Evolutionary conservation across 2,113 vertebrate genomes (phyloP).

Genomic region (Cheilinus undulatus): DNA sequence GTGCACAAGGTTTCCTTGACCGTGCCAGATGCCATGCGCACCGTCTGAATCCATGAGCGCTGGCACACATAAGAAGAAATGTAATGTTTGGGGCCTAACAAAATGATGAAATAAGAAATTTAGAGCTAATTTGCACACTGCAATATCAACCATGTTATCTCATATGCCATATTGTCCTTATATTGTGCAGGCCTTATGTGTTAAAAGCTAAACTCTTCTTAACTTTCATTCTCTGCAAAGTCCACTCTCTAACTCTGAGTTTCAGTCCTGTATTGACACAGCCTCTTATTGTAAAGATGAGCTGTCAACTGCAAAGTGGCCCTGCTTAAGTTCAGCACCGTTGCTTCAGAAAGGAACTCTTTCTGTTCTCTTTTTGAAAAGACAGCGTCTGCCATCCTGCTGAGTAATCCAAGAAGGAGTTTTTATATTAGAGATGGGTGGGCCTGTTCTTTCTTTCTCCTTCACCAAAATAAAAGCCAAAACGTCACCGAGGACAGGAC

Average conservation of each 20-base stretch:
- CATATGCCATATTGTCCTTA: too few species aligned
- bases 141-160: too few species aligned
- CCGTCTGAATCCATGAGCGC: too few species aligned
- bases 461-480: conserved; percentile 54
- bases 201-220: too few species aligned
- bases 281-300: conserved; percentile 46
- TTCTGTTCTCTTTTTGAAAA: conserved; percentile 15
- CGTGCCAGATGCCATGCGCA: too few species aligned
- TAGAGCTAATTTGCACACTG: too few species aligned
- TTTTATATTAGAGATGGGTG: conserved; percentile 41
- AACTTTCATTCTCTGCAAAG: too few species aligned
- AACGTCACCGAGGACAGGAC: conserved; percentile 59
- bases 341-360: conserved; percentile 46
- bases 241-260: conserved; percentile 10
- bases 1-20: too few species aligned
- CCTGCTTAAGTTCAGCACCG: conserved; percentile 31
- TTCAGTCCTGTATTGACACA: conserved; percentile 19
- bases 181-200: too few species aligned
- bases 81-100: too few species aligned
- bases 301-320: conserved; percentile 54
- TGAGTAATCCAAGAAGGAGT: conserved; percentile 21
- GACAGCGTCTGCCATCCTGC: conserved; percentile 22
- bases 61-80: too few species aligned
- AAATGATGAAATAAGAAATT: too few species aligned
- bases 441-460: conserved; percentile 24